phyloP scores from a whole-genome alignment of 2,113 vertebrate species.

The Amblyopsis rosae region DNA sequence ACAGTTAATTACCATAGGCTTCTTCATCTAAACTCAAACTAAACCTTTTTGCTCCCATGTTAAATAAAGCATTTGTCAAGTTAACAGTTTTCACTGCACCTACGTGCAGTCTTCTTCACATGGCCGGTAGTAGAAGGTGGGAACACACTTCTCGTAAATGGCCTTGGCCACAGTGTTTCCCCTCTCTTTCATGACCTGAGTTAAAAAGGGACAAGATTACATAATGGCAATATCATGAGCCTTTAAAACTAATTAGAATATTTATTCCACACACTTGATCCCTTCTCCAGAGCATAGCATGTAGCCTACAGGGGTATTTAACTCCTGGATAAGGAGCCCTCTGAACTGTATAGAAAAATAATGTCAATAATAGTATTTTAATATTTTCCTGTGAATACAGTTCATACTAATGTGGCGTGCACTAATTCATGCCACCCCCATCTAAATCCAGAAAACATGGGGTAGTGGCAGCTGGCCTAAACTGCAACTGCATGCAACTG shows the following conservation, averaged over 20 bases:
- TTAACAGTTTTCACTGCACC: conserved; percentile 65
- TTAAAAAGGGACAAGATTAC: not conserved
- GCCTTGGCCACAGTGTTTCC: conserved; percentile 83
- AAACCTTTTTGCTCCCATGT: conserved; percentile 12
- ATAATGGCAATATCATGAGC: not conserved
- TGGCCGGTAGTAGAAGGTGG: conserved; percentile 86
- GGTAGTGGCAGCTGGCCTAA: too few species aligned
- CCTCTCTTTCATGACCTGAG: conserved; percentile 83
- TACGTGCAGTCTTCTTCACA: conserved; percentile 83
- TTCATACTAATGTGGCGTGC: too few species aligned
- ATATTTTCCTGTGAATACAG: too few species aligned
- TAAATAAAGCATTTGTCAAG: conserved; percentile 11
- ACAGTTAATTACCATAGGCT: not conserved
- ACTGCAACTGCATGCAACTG: not conserved
- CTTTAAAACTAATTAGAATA: not conserved
- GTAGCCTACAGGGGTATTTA: too few species aligned
- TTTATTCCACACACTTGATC: too few species aligned
- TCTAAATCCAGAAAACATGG: too few species aligned
- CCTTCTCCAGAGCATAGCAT: too few species aligned
- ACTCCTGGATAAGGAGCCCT: too few species aligned
- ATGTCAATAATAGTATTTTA: too few species aligned
- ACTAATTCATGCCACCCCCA: too few species aligned
- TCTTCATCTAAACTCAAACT: conserved; percentile 24
- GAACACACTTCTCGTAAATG: conserved; percentile 84
- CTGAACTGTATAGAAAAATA: too few species aligned